Conservation (phyloP, 2,888 invertebrate species). For the Zootermopsis nevadensis region DNA sequence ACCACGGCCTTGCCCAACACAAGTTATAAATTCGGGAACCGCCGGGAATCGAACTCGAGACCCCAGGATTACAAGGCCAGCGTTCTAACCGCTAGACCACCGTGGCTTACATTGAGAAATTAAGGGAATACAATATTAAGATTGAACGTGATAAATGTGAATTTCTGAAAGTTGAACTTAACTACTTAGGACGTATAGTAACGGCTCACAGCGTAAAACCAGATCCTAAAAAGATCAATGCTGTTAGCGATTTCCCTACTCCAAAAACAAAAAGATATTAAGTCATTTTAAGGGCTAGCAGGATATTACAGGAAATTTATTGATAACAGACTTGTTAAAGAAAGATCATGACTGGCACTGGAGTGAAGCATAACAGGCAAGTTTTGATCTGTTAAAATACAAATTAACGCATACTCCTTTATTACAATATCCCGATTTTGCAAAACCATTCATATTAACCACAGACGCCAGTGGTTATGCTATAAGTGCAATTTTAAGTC, state of each 20-base stretch:
- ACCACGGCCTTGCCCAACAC: too few relatives aligned
- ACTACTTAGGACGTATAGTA: not conserved
- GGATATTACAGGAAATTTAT: slow-evolving; percentile 22
- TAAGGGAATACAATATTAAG: too few relatives aligned
- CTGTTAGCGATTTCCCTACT: not conserved
- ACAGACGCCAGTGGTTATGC: too few relatives aligned
- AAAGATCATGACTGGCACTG: not conserved
- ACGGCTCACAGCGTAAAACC: slow-evolving; percentile 3
- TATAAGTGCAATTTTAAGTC: too few relatives aligned
- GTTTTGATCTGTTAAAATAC: slow-evolving; percentile 19
- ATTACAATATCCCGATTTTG: too few relatives aligned
- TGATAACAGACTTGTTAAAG: slow-evolving; percentile 15
- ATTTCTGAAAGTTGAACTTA: slow-evolving; percentile 3
- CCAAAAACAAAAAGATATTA: not conserved
- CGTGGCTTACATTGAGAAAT: too few relatives aligned
- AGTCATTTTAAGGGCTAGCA: not conserved
- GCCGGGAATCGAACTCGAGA: too few relatives aligned
- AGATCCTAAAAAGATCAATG: not conserved
- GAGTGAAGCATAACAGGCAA: not conserved
- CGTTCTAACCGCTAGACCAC: too few relatives aligned
- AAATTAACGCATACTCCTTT: too few relatives aligned
- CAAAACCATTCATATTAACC: too few relatives aligned
- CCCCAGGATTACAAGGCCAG: too few relatives aligned
- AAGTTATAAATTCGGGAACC: too few relatives aligned
- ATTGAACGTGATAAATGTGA: slow-evolving; percentile 20